These are phyloP conservation scores for Smutsia gigantea DNA, from an alignment of 2,797 vertebrate species.

Conservation along the genomic window DNA sequence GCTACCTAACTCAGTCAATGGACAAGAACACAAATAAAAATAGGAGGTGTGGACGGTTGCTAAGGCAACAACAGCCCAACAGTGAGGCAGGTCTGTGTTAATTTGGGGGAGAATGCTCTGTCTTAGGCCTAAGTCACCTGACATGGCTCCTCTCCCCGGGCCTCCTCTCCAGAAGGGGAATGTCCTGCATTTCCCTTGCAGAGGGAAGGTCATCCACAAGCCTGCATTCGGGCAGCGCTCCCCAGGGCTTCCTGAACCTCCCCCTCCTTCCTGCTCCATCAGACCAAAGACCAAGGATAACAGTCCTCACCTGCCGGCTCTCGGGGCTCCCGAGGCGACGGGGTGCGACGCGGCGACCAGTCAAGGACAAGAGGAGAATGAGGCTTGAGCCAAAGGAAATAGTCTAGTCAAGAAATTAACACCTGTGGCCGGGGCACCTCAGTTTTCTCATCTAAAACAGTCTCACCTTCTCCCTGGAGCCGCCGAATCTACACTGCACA, in stretches of 20 bases:
- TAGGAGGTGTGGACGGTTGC: background rate
- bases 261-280: background rate
- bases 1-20: background rate
- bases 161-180: background rate
- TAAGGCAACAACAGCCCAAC: background rate
- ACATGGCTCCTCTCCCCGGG: background rate
- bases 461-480: conserved; percentile 66
- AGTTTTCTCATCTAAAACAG: background rate
- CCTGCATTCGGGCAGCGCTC: background rate
- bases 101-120: background rate
- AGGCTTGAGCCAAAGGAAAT: background rate
- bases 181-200: background rate
- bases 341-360: background rate
- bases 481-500: background rate
- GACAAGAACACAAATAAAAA: background rate
- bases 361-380: conserved; percentile 71
- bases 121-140: background rate
- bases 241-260: background rate
- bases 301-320: background rate
- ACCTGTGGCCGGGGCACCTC: background rate
- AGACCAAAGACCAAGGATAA: background rate
- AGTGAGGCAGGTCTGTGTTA: background rate
- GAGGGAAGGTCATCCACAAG: background rate
- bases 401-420: background rate
- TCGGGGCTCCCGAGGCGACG: background rate